Percentiles rank a stretch among this genome's conserved stretches.
phyloP scores from a whole-genome alignment of 2,113 vertebrate species.

The Chrysochloris asiatica region DNA sequence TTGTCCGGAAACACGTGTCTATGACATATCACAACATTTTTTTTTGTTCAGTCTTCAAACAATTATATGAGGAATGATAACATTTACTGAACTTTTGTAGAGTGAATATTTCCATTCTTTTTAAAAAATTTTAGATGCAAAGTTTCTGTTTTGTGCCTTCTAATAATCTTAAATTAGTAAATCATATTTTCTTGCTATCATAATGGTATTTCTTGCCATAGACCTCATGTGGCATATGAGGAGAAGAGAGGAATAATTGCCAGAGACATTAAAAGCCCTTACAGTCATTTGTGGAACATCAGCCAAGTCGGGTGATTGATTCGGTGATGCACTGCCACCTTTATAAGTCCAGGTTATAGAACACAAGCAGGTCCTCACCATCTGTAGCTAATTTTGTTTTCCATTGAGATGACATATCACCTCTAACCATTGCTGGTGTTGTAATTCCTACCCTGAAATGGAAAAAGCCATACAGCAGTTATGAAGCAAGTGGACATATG shows the following conservation, averaged over 20 bases:
- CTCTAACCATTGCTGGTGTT: background rate
- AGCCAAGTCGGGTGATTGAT: constrained; percentile 44
- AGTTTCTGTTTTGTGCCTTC: background rate
- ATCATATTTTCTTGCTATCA: background rate
- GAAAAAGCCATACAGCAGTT: background rate
- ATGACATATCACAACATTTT: background rate
- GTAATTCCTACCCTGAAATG: constrained; percentile 23
- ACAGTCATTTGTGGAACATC: background rate
- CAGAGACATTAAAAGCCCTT: background rate
- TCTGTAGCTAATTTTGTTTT: constrained; percentile 66
- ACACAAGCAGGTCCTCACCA: constrained; percentile 18
- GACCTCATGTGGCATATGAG: background rate
- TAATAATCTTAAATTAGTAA: background rate
- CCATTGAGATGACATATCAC: background rate
- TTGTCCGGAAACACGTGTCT: background rate
- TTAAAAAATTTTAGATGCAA: background rate
- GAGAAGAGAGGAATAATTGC: background rate
- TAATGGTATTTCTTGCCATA: background rate
- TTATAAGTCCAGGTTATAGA: constrained; percentile 35
- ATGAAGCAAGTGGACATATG: background rate
- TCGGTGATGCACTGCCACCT: constrained; percentile 35
- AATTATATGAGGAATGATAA: background rate
- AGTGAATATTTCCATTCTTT: background rate
- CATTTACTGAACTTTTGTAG: background rate
- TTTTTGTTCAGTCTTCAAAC: background rate